These are phyloP conservation scores for Buathra laborator DNA, from an alignment of 2,888 invertebrate genomes.

Conservation along the genomic window DNA sequence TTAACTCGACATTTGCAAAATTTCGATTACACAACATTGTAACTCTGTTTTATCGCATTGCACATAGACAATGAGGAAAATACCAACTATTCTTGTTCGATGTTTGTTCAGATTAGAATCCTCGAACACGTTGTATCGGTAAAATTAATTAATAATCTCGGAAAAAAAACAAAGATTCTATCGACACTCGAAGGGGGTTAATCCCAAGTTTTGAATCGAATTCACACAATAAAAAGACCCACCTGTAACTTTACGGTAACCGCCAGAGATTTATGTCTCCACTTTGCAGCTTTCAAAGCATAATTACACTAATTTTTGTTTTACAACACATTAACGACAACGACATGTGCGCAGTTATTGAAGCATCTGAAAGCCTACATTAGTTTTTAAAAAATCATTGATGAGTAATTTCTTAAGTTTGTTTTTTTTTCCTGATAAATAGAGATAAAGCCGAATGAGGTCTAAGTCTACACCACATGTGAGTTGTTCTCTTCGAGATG, in stretches of 20 bases:
- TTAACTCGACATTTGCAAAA: too few relatives aligned
- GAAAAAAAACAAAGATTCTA: not conserved
- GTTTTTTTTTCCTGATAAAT: not conserved
- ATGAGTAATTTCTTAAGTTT: not conserved
- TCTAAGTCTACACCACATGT: not conserved
- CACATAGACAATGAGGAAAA: not conserved
- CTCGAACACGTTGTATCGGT: not conserved
- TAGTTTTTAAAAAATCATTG: not conserved
- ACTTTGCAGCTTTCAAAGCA: not conserved
- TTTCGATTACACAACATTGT: not conserved
- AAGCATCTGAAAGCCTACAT: not conserved
- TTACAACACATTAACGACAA: not conserved
- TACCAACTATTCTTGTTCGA: not conserved
- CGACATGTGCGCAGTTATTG: not conserved
- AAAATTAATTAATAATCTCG: not conserved
- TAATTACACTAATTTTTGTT: not conserved
- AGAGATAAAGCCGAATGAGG: not conserved
- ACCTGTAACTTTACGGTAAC: conserved; percentile 1
- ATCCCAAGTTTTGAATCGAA: not conserved
- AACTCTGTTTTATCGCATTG: not conserved
- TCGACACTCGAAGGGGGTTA: not conserved
- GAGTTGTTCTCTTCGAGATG: not conserved
- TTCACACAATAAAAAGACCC: not conserved
- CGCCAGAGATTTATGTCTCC: not conserved
- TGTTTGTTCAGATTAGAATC: not conserved